A percentile compares a stretch with the other conserved stretches of the same genome.
phyloP scores from a whole-genome alignment of 2,113 vertebrate species.

The Xenus cinereus region DNA sequence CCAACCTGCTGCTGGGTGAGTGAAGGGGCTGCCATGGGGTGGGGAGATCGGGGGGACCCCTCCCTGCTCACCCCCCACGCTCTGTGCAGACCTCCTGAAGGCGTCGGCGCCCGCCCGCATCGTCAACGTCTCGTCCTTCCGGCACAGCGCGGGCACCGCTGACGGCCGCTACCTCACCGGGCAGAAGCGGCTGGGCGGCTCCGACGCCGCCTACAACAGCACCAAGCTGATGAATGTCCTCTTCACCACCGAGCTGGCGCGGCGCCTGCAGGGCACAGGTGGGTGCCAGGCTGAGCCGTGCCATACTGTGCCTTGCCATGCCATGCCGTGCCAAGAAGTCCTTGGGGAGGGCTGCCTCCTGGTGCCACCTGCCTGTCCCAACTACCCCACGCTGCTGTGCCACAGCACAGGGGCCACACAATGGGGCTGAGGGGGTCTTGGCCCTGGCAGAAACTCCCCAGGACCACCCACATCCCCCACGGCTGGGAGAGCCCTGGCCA shows the following conservation, averaged over 20 bases:
- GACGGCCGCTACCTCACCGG: constrained; percentile 77
- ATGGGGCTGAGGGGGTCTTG: background rate
- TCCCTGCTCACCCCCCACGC: background rate
- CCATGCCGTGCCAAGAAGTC: fast-evolving
- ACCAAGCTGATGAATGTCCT: constrained; percentile 87
- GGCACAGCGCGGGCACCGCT: constrained; percentile 69
- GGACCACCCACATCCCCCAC: fast-evolving
- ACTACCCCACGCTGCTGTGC: fast-evolving
- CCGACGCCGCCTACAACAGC: constrained; percentile 70
- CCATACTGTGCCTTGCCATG: too few species aligned
- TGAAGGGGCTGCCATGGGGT: background rate
- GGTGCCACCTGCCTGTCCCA: background rate
- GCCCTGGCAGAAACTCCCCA: fast-evolving
- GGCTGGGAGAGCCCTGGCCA: background rate
- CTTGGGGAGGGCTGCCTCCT: background rate
- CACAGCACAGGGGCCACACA: fast-evolving
- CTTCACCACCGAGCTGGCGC: constrained; percentile 81
- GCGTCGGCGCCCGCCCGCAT: constrained; percentile 77
- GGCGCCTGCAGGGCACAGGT: constrained; percentile 82
- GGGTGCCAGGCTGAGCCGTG: fast-evolving
- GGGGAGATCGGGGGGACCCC: fast-evolving
- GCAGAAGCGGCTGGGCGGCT: background rate
- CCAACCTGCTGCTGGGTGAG: constrained; percentile 85
- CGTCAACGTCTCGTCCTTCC: constrained; percentile 79
- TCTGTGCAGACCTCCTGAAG: constrained; percentile 76